A percentile compares a stretch with the other conserved stretches of the same genome.
These are phyloP conservation scores for Aleiodes testaceus DNA, from an alignment of 2,888 invertebrate species.

Conservation along the genomic window DNA sequence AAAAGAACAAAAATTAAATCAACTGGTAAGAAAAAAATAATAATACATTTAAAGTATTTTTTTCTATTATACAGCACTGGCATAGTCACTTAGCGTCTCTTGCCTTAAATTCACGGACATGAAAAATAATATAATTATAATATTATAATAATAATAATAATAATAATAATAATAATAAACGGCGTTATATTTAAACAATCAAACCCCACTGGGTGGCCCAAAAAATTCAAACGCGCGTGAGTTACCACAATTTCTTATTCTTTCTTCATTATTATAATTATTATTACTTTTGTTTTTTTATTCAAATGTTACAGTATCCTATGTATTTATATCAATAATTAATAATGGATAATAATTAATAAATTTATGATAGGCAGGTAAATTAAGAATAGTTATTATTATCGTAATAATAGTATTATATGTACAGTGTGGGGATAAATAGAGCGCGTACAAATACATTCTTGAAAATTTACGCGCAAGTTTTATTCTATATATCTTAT, in stretches of 20 bases:
- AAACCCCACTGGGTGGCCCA: no score
- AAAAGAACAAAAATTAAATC: conserved; percentile 46
- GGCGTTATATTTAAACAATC: no score
- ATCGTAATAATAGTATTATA: conserved; percentile 68
- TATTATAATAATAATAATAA: conserved; percentile 24
- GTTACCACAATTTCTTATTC: conserved; percentile 24
- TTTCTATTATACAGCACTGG: conserved; percentile 69
- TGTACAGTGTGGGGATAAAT: conserved; percentile 62
- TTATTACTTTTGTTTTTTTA: conserved; percentile 34
- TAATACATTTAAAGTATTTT: conserved; percentile 59
- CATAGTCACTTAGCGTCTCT: conserved; percentile 61
- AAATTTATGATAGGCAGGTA: conserved; percentile 70
- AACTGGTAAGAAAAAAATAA: conserved; percentile 55
- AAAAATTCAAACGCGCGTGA: conserved; percentile 18
- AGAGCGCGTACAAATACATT: conserved; percentile 37
- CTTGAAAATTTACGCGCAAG: conserved; percentile 27
- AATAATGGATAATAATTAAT: conserved; percentile 63
- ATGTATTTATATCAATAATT: conserved; percentile 56
- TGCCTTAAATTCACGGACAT: conserved; percentile 43
- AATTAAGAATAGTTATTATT: conserved; percentile 63
- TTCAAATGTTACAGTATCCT: conserved; percentile 54
- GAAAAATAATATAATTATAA: conserved; percentile 37
- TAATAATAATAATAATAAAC: conserved; percentile 13
- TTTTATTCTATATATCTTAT: conserved; percentile 23
- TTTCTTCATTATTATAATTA: neutral